Percentiles rank a stretch among this genome's conserved stretches.
These are phyloP conservation scores for Oncorhynchus clarkii DNA, from an alignment of 2,113 vertebrate genomes.

Conservation along the genomic window DNA sequence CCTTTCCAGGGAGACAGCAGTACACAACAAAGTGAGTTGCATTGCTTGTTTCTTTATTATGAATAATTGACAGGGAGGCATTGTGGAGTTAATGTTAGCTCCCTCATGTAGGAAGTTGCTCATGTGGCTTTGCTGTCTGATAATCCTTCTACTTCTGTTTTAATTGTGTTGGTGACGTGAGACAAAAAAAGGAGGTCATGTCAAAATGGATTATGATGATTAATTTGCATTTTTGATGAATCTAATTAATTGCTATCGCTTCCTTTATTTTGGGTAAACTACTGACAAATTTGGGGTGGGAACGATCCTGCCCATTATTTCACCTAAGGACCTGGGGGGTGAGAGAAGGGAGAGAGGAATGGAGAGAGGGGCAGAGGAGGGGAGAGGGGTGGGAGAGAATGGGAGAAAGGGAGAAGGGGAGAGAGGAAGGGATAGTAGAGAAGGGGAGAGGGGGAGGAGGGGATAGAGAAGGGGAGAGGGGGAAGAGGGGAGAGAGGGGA, in stretches of 20 bases:
- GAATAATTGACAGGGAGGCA: slow-evolving; percentile 21
- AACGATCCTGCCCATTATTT: slow-evolving; percentile 34
- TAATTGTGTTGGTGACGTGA: slow-evolving; percentile 68
- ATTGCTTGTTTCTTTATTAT: background rate
- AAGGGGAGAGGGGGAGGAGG: background rate
- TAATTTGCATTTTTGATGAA: slow-evolving; percentile 53
- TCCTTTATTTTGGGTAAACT: slow-evolving; percentile 50
- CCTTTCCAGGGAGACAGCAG: slow-evolving; percentile 9
- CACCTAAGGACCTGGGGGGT: no score
- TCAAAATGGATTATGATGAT: slow-evolving; percentile 57
- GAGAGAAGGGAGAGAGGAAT: no score
- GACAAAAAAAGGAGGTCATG: slow-evolving; percentile 59
- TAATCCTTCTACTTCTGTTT: slow-evolving; percentile 55
- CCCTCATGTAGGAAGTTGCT: slow-evolving; percentile 26
- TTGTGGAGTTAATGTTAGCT: slow-evolving; percentile 39
- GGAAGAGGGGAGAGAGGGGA: no score
- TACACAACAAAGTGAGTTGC: no score
- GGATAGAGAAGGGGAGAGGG: no score
- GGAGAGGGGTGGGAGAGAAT: no score
- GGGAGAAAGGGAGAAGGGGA: background rate
- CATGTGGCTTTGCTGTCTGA: slow-evolving; percentile 33
- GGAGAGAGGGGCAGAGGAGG: no score
- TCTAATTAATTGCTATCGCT: slow-evolving; percentile 36
- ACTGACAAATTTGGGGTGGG: slow-evolving; percentile 50
- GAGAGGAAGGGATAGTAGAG: background rate